Evolutionary conservation across 1,140 invertebrate species (phyloP), one percentile per base, ranked within the genome.

Genomic region (Sipha flava): DNA sequence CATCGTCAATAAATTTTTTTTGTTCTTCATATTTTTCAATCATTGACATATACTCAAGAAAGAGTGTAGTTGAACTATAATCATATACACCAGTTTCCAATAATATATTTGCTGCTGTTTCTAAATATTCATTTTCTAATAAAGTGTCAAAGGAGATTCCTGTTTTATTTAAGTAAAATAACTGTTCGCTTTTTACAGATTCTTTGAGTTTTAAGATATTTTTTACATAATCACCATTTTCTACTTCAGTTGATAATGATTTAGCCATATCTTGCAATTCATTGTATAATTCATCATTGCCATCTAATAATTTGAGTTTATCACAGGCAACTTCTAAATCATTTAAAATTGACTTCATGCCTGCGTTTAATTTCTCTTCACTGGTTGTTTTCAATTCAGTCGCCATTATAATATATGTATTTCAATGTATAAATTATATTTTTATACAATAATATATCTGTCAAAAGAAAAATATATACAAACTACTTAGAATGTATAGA

Each of bases 21-120:
- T 77, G 12, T 43, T 37, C 59, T 3, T 21, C 40, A 29, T 34
- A 43, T 26, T 29, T 59, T 57, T 57, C 73, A 77, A 77, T 57
- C 12, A 77, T 59, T n/a, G 34, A 57, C 37, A 77, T 40, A 77
- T 77, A 77, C 23, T 77, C 59, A 12, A n/a, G 23, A 57, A 77
- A 59, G 21, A 77, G 6, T 5, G 52, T 59, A 43, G 16, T 59
- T 40, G 73, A n/a, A 77, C 59, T 40, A 12, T 77, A 77, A 23
- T 77, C 52, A 59, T 59, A 18, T 29, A 77, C 43, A n/a, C 73
- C 73, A 23, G 52, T 43, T 59, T 77, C 47, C 26, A 31, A 31
- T 40, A 77, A 37, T 26, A 77, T 59, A 1, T 59, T 77, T 16
- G 34, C 34, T 0, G 73, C 31, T 26, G 23, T 23, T 57, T 77